Evolutionary conservation across 1,140 invertebrate species (phyloP).

Genomic region (Papilio machaon): DNA sequence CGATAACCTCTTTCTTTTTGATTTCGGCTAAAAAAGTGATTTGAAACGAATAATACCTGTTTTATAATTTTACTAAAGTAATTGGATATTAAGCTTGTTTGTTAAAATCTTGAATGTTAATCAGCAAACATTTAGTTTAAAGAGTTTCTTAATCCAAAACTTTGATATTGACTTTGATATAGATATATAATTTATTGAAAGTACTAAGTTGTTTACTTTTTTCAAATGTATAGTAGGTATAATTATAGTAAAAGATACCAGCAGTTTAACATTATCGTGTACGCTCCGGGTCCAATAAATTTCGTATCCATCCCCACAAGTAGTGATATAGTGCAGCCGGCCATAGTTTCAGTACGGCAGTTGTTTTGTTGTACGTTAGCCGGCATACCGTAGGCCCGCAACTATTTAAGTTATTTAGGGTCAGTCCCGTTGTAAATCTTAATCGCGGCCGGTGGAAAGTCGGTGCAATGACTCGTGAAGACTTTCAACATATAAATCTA

Average conservation of each 20-base stretch:
- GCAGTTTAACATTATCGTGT: not conserved
- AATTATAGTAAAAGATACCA: not conserved
- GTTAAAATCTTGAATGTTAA: too few species aligned
- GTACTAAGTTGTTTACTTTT: too few species aligned
- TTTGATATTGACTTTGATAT: too few species aligned
- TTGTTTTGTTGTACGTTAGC: slow-evolving; percentile 26
- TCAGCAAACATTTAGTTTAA: too few species aligned
- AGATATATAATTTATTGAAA: too few species aligned
- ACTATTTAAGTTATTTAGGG: slow-evolving; percentile 73
- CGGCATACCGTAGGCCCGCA: slow-evolving; percentile 50
- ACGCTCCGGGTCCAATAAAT: slow-evolving; percentile 13
- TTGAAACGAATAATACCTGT: not conserved
- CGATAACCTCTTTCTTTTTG: too few species aligned
- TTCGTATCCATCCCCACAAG: slow-evolving; percentile 27
- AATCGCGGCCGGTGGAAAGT: slow-evolving; percentile 63
- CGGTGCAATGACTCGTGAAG: slow-evolving; percentile 67
- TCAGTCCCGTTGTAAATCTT: slow-evolving; percentile 70
- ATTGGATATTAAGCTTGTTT: not conserved
- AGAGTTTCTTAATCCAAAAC: too few species aligned
- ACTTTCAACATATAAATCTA: slow-evolving; percentile 68
- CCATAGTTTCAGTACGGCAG: slow-evolving; percentile 20
- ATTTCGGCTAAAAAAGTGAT: too few species aligned
- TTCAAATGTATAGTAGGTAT: not conserved
- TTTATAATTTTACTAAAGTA: not conserved
- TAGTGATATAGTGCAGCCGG: slow-evolving; percentile 30